phyloP scores from a whole-genome alignment of 1,140 invertebrate genomes.

The Diplogasteroides magnus region DNA sequence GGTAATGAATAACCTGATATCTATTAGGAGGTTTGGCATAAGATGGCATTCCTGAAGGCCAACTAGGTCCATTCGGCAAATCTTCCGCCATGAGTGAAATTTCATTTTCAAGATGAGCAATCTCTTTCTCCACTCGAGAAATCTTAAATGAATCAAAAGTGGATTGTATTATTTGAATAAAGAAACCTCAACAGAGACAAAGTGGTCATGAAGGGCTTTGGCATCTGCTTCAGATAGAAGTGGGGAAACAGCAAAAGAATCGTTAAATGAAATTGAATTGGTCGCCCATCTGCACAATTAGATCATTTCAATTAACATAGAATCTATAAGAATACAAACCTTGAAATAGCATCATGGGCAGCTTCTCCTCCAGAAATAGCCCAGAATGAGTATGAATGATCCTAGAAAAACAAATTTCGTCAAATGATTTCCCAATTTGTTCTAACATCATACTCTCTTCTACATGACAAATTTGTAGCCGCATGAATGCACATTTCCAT shows the following conservation, averaged over 20 bases:
- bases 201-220: slow-evolving; percentile 44
- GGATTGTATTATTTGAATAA: background rate
- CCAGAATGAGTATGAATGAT: slow-evolving; percentile 36
- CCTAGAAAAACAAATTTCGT: slow-evolving; percentile 18
- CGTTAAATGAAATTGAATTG: slow-evolving; percentile 38
- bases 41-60: slow-evolving; percentile 39
- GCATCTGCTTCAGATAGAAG: slow-evolving; percentile 49
- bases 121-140: slow-evolving; percentile 3
- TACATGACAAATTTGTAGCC: slow-evolving; percentile 48
- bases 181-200: slow-evolving; percentile 44
- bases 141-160: slow-evolving; percentile 11
- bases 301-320: too few relatives aligned
- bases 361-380: slow-evolving; percentile 36
- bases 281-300: background rate
- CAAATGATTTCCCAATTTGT: background rate
- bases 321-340: too few relatives aligned
- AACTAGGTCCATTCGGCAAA: slow-evolving; percentile 22
- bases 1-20: slow-evolving; percentile 37
- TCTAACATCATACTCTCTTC: slow-evolving; percentile 21
- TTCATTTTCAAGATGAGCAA: slow-evolving; percentile 29
- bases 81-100: slow-evolving; percentile 28
- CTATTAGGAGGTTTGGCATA: slow-evolving; percentile 41
- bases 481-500: slow-evolving; percentile 50
- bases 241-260: slow-evolving; percentile 44
- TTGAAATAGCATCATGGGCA: slow-evolving; percentile 42